Base-by-base conservation (phyloP, 2,113 vertebrate genomes). In the Neogobius melanostomus region DNA sequence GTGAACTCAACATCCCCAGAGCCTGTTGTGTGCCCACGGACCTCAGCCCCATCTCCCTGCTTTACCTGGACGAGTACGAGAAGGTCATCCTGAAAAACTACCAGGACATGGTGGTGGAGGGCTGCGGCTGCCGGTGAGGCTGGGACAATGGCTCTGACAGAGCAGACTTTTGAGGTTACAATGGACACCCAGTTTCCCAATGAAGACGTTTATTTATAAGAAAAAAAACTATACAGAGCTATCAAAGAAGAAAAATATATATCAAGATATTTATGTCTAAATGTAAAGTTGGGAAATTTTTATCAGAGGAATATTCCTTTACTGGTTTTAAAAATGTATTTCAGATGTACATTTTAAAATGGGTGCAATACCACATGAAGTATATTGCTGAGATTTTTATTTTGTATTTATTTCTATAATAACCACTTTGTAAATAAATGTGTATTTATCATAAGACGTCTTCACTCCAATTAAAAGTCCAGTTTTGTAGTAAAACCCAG, bases 341-440 rank as follows among this genome's bases (percentile, higher is more conserved):
- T 95, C 94, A 93, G 95, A 96, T 98, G 96, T 98, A 98, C 95
- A 98, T 98, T 98, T 93, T 83, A 76, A 96, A 96, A 95, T 95
- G 95, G 96, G 96, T 96, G 95, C 94, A 95, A 95, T 94, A 91
- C 95, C 96, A 96, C 96, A 98, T 99, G 96, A 98, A 99, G 96
- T 98, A 99, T 97, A 97, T 96, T 97, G 95, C 94, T 96, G 94
- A 98, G 95, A 98, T 98, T 98, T 95, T 94, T 99, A 98, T 97
- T 97, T 96, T 98, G 96, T 99, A 98, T 99, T 99, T 99, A 98
- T 98, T 99, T 96, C 95, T 96, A 97, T 98, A 95, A 97, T 99
- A 99, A 99, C 98, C 98, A 99, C 98, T 98, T 97, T 98, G 95
- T 96, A 95, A 96, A 98, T 98, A 98, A 96, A 93, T 98, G 96